Evolutionary conservation across 2,797 vertebrate genomes (phyloP), one percentile per base, ranked within the genome.

Genomic region (Nyctalus aviator): DNA sequence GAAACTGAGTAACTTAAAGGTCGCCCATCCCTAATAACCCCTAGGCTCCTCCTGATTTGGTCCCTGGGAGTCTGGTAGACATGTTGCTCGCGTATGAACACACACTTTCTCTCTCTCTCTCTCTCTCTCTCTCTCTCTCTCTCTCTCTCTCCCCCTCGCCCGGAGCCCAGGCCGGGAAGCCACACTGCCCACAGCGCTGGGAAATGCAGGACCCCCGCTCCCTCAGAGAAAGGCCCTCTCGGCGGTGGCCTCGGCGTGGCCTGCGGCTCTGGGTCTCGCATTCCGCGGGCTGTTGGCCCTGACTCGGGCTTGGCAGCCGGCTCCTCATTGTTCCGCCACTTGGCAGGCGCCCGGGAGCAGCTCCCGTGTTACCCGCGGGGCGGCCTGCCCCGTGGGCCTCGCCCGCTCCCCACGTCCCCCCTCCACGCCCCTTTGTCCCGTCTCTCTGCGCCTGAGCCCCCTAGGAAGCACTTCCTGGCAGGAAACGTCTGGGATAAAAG

Each of bases 251-350:
- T 71, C 46, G 3, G 35, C 8, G 37, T 20, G 75, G 95, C 94
- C 94, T 89, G 87, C 4, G 44, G 78, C 96, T 84, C 10, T 2
- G 35, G 77, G 86, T 77, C 86, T 59, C 30, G 41, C 94, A 95
- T 97, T 97, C 97, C 95, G 41, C 2, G 46, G 77, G 95, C 90
- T 68, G 46, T 88, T 95, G 93, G 95, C 89, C 82, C 91, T 84
- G 93, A 76, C 88, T 77, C 27, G 68, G 73, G n/a, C 75, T 92
- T 97, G 96, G 96, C 97, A 88, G 91, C 41, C 62, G 1, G 35
- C 5, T 48, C 57, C 69, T 94, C 93, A 90, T 97, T 97, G 95
- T 95, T 96, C 87, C 53, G 20, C 30, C 27, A 1, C 57, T 94
- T 91, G 93, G 95, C 81, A 46, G 86, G 92, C 71, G n/a, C 62